Percentiles rank a stretch among this genome's conserved stretches.
phyloP scores from a whole-genome alignment of 2,888 invertebrate species.

The Metallyticus violacea region DNA sequence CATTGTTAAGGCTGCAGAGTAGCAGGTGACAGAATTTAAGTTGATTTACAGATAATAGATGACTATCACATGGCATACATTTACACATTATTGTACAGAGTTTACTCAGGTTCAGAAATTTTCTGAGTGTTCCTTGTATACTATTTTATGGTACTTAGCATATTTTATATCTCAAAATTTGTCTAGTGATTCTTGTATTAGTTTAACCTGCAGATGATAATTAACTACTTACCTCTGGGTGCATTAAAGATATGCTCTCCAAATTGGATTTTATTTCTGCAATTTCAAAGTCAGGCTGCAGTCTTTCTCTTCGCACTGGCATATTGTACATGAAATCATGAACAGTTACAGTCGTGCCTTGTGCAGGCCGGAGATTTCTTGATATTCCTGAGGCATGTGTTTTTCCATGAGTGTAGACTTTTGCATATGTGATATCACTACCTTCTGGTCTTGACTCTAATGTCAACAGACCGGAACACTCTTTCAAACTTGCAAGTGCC shows the following conservation, averaged over 20 bases:
- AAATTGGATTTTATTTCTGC: slow-evolving; percentile 58
- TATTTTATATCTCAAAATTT: too few relatives aligned
- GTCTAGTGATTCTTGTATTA: too few relatives aligned
- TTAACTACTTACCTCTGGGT: slow-evolving; percentile 55
- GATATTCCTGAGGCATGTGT: slow-evolving; percentile 43
- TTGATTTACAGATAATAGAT: too few relatives aligned
- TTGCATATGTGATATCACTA: slow-evolving; percentile 55
- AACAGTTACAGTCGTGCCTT: slow-evolving; percentile 71
- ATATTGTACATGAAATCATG: slow-evolving; percentile 62
- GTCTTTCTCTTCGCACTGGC: slow-evolving; percentile 58
- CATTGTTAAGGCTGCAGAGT: too few relatives aligned
- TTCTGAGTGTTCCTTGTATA: too few relatives aligned
- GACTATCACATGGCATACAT: too few relatives aligned
- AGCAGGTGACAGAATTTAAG: too few relatives aligned
- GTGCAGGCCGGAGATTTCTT: slow-evolving; percentile 53
- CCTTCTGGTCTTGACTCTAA: slow-evolving; percentile 56
- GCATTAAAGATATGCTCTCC: slow-evolving; percentile 62
- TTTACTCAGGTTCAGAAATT: too few relatives aligned
- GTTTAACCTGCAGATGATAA: too few relatives aligned
- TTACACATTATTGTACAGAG: too few relatives aligned
- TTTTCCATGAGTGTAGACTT: slow-evolving; percentile 54
- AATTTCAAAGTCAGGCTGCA: slow-evolving; percentile 55
- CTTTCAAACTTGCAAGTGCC: slow-evolving; percentile 61
- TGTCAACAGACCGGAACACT: slow-evolving; percentile 55
- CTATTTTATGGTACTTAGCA: too few relatives aligned